Percentiles rank a stretch among this genome's conserved stretches.
Conservation (phyloP, 2,113 vertebrate genomes). For the Bungarus multicinctus region DNA sequence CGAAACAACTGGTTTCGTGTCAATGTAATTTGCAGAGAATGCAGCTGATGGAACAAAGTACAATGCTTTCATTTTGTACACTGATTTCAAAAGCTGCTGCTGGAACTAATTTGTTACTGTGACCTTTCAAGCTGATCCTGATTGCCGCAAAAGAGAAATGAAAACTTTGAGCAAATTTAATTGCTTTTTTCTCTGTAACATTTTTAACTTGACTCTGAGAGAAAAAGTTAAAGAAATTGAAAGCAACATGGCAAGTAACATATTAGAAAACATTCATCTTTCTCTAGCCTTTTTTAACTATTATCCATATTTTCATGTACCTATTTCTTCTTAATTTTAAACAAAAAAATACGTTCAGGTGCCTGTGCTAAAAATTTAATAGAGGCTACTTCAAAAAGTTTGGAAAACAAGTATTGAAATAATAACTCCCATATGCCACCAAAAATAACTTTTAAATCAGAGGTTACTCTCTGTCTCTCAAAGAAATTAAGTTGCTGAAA, state of each 20-base stretch:
- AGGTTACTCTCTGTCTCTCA: not conserved
- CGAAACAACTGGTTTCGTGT: not conserved
- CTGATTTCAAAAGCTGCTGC: not conserved
- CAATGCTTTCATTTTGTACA: not conserved
- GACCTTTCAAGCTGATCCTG: not conserved
- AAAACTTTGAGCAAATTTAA: not conserved
- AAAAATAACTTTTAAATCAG: not conserved
- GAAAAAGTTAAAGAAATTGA: not conserved
- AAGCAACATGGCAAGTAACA: not conserved
- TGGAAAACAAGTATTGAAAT: not conserved
- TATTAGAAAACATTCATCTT: not conserved
- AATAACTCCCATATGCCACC: no score
- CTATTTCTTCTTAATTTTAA: fast-evolving
- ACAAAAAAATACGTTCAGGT: not conserved
- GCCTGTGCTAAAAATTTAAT: not conserved
- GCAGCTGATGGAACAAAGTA: not conserved
- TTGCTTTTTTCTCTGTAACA: constrained; percentile 13
- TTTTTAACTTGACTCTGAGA: fast-evolving
- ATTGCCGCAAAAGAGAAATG: not conserved
- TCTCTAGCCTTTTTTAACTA: not conserved
- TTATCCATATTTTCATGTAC: not conserved
- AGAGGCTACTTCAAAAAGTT: not conserved
- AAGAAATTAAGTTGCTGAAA: not conserved
- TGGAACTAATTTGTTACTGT: not conserved
- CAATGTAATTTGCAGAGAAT: not conserved